These are phyloP conservation scores for Cryptosula pallasiana DNA, from an alignment of 2,888 invertebrate genomes.

Conservation along the genomic window DNA sequence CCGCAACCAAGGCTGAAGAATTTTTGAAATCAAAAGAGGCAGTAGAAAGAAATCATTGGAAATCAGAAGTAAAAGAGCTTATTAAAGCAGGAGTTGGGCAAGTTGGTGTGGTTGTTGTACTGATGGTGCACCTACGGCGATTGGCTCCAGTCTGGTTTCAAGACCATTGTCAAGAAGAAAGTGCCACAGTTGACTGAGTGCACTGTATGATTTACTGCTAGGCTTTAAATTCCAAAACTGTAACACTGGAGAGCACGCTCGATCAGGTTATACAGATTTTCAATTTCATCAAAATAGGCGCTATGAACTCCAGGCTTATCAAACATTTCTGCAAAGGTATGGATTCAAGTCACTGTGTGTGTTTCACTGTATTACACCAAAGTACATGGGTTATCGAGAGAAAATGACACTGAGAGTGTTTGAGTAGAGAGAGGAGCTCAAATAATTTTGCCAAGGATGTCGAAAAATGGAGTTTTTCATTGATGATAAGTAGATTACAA, in stretches of 20 bases:
- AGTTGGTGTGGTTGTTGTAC: slow-evolving; percentile 14
- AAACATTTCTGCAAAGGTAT: background rate
- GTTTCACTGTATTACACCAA: background rate
- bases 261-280: background rate
- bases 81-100: slow-evolving; percentile 16
- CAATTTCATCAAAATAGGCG: background rate
- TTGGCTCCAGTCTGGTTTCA: slow-evolving; percentile 1
- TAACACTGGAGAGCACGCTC: background rate
- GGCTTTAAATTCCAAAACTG: background rate
- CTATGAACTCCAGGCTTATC: background rate
- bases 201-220: slow-evolving; percentile 22
- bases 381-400: background rate
- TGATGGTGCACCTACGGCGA: background rate
- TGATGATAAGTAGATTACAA: background rate
- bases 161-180: background rate
- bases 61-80: too few relatives aligned
- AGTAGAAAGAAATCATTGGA: too few relatives aligned
- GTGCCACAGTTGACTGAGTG: background rate
- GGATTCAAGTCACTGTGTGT: background rate
- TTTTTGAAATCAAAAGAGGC: too few relatives aligned
- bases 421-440: background rate
- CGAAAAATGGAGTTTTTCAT: background rate
- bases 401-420: slow-evolving; percentile 5
- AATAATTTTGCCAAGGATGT: background rate
- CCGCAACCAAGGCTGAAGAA: background rate